phyloP scores from a whole-genome alignment of 2,797 vertebrate species.

The Tapirus indicus region DNA sequence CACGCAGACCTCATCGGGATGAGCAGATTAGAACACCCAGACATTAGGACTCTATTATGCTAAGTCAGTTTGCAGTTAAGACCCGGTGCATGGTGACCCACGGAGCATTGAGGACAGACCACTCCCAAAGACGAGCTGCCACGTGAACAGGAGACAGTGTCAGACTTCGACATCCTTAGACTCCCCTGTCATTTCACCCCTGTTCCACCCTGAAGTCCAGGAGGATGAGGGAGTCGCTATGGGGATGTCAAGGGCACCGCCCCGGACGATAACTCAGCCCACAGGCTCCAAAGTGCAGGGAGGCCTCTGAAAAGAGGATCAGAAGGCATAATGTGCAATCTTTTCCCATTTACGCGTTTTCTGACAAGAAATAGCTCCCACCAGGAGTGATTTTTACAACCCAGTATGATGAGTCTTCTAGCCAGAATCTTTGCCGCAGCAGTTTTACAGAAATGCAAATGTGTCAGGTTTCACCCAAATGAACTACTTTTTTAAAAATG shows the following conservation, averaged over 20 bases:
- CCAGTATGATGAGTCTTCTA: not conserved
- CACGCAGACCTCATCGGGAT: not conserved
- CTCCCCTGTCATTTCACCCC: not conserved
- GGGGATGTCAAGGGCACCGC: not conserved
- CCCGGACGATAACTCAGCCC: not conserved
- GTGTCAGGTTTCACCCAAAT: not conserved
- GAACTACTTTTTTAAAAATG: conserved; percentile 26
- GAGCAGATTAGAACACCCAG: not conserved
- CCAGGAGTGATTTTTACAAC: not conserved
- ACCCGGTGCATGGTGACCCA: accelerated
- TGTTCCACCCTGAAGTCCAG: not conserved
- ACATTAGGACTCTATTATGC: not conserved
- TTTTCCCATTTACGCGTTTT: not conserved
- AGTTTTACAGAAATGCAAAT: conserved; percentile 12
- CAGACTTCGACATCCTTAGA: not conserved
- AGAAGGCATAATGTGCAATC: not conserved
- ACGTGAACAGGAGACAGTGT: too few relatives aligned
- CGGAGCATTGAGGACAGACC: accelerated
- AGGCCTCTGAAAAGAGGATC: not conserved
- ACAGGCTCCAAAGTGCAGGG: not conserved
- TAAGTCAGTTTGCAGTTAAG: too few relatives aligned
- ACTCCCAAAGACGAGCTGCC: not conserved
- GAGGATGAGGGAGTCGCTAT: not conserved
- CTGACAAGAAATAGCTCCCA: not conserved
- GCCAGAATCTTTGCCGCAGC: not conserved